A percentile compares a stretch with the other conserved stretches of the same genome.
Evolutionary conservation across 2,113 vertebrate genomes (phyloP).

Genomic region (Vimba vimba): DNA sequence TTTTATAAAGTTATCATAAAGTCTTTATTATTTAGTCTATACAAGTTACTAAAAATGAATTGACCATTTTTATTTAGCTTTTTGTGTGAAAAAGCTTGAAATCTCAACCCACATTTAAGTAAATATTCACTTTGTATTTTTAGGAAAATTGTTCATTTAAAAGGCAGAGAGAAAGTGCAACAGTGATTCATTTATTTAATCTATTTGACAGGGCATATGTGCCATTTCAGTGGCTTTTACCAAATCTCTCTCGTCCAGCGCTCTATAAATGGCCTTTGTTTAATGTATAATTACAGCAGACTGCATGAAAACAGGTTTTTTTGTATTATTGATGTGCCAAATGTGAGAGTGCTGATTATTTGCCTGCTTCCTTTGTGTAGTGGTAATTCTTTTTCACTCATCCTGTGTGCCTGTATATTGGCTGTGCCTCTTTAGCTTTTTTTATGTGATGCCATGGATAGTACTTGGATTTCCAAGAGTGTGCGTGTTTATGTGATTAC

Average conservation of each 20-base stretch:
- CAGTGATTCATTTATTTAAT: not conserved
- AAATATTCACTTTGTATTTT: not conserved
- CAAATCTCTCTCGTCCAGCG: not conserved
- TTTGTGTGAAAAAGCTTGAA: too few relatives aligned
- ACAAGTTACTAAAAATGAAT: too few relatives aligned
- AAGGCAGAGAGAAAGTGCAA: not conserved
- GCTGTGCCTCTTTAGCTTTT: not conserved
- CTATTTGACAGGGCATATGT: not conserved
- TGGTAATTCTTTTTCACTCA: not conserved
- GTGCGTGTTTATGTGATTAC: conserved; percentile 23
- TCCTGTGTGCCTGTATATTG: not conserved
- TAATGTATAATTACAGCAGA: not conserved
- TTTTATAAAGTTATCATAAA: too few relatives aligned
- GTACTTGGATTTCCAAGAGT: conserved; percentile 47
- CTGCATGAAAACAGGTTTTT: not conserved
- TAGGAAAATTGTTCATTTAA: not conserved
- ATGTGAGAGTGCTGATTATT: not conserved
- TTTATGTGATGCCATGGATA: not conserved
- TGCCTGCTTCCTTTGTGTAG: not conserved
- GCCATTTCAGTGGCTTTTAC: not conserved
- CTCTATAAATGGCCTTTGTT: conserved; percentile 15
- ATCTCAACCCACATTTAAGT: not conserved
- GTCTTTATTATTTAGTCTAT: too few relatives aligned
- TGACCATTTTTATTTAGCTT: too few relatives aligned
- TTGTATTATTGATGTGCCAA: conserved; percentile 11